phyloP scores from a whole-genome alignment of 2,797 vertebrate genomes.

The Microhierax caerulescens region DNA sequence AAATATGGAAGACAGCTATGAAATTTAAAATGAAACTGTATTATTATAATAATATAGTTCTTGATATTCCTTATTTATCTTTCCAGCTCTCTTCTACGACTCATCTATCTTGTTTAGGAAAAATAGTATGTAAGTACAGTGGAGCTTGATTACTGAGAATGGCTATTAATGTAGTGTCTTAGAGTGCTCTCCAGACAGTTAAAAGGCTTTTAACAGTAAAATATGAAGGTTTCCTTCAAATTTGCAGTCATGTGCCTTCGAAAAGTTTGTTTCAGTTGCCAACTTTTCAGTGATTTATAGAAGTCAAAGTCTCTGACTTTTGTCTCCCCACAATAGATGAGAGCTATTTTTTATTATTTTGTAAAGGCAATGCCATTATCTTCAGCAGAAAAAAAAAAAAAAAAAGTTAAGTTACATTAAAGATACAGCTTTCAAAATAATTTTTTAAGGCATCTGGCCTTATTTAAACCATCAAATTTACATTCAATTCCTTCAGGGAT shows the following conservation, averaged over 20 bases:
- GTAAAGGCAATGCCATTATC: constrained; percentile 34
- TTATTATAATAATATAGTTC: constrained; percentile 8
- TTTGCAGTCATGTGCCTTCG: constrained; percentile 47
- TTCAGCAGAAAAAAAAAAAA: neutral
- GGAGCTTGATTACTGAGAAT: constrained; percentile 28
- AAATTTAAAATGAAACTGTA: constrained; percentile 4
- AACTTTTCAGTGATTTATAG: constrained; percentile 58
- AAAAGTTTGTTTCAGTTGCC: constrained; percentile 62
- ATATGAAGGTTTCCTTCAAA: constrained; percentile 33
- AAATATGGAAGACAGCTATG: neutral
- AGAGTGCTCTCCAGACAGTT: constrained; percentile 1
- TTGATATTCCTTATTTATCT: constrained; percentile 7
- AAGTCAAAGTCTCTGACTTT: constrained; percentile 66
- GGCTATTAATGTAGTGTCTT: neutral
- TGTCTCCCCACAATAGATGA: constrained; percentile 47
- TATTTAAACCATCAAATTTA: constrained; percentile 75
- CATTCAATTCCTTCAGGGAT: constrained; percentile 70
- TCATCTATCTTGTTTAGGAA: constrained; percentile 32
- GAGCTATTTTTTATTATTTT: constrained; percentile 43
- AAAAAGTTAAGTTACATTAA: constrained; percentile 36
- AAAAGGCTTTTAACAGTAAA: constrained; percentile 42
- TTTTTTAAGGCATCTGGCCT: constrained; percentile 74
- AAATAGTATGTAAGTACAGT: neutral
- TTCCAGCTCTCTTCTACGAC: neutral
- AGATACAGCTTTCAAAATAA: constrained; percentile 57